Percentiles rank a stretch among this genome's conserved stretches.
Evolutionary conservation across 2,888 invertebrate genomes (phyloP).

Genomic region (Neoascia interrupta): DNA sequence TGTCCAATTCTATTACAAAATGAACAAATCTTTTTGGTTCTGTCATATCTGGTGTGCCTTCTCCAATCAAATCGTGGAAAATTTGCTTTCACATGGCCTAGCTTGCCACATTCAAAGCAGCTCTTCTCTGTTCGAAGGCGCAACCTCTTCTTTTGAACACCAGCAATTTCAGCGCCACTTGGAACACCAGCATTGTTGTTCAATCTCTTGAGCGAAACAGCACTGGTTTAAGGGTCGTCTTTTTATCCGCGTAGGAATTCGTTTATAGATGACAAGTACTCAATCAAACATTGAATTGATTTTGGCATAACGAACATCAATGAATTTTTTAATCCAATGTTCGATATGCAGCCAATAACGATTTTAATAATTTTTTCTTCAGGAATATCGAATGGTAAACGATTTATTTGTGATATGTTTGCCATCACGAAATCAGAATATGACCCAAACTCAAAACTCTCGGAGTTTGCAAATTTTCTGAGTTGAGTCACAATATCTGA

Average conservation of each 20-base stretch:
- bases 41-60: neutral
- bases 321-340: neutral
- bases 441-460: neutral
- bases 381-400: neutral
- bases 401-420: neutral
- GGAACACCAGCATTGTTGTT: too few species aligned
- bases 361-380: neutral
- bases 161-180: neutral
- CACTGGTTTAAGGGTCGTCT: too few species aligned
- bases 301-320: neutral
- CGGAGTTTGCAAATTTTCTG: neutral
- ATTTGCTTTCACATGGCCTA: slow-evolving; percentile 6
- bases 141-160: neutral
- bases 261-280: neutral
- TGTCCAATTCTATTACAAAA: neutral
- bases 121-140: neutral
- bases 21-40: neutral
- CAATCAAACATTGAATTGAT: neutral
- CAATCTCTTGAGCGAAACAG: neutral
- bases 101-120: neutral
- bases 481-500: neutral
- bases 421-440: neutral
- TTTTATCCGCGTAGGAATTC: neutral
- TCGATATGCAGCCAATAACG: neutral
- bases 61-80: neutral